Evolutionary conservation across 2,113 vertebrate species (phyloP), one percentile per base, ranked within the genome.

Genomic region (Calonectris borealis): DNA sequence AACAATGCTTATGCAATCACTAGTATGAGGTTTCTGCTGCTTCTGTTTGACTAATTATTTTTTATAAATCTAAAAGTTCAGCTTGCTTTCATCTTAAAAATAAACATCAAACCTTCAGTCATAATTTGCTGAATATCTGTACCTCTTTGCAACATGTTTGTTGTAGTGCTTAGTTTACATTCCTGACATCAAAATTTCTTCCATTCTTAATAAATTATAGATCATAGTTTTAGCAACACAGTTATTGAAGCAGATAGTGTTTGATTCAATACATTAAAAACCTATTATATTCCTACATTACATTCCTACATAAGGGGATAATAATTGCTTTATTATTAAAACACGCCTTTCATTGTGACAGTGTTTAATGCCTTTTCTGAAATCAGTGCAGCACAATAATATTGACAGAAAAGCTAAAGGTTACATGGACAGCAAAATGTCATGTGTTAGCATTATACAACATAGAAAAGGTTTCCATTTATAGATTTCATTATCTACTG

Each of bases 201-300:
- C 66, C 34, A 32, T 61, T 52, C 62, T 60, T 92, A 95, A 71
- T 73, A 88, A 94, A 95, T 97, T 81, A 79, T 61, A 91, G 75
- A 92, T 92, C 49, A 83, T 42, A 91, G 76, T 73, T 95, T 91
- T 68, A 86, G 51, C 62, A 90, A 88, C 52, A 72, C 20, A 44
- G 58, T 95, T 96, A 95, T 14, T 90, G 91, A 69, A 80, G 61
- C 66, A 97, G 61, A 92, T 51, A 96, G 71, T 46, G 27, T 96
- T 97, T 97, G 92, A 96, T 96, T 82, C 75, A 95, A 93, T 83
- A 91, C 57, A 96, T 92, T 97, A 97, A 96, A 97, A 94, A 31
- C 44, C 94, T 95, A 79, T 96, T 96, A 96, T 77, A 96, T 90
- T 92, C 31, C 75, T 82, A 69, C 65, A 85, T 87, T 40, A 40